Conservation (phyloP, 2,113 vertebrate species). For the Sciurus niger region DNA sequence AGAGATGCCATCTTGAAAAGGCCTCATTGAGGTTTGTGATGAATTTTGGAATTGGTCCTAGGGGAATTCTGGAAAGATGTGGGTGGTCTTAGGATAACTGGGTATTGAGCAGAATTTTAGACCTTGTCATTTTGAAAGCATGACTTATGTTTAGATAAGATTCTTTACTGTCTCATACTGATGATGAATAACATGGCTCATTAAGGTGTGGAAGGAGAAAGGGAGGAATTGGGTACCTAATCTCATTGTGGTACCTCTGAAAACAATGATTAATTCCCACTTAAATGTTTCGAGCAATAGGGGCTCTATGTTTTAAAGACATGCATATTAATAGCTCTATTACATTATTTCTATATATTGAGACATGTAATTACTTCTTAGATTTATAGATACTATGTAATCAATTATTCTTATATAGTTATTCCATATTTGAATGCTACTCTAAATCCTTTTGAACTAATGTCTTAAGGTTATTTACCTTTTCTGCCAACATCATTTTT, state of each 20-base stretch:
- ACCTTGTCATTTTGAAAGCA: not conserved
- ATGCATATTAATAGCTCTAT: not conserved
- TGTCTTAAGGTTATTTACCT: not conserved
- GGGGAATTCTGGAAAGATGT: slow-evolving; percentile 14
- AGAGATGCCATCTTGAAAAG: not conserved
- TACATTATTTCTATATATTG: not conserved
- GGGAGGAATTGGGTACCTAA: not conserved
- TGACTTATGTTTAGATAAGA: slow-evolving; percentile 3
- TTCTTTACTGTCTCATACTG: not conserved
- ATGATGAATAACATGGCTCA: not conserved
- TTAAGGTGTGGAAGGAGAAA: no score
- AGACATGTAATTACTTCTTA: not conserved
- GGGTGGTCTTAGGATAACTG: not conserved
- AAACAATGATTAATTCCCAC: not conserved
- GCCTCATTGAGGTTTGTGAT: not conserved
- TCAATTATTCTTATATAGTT: not conserved
- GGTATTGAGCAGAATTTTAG: not conserved
- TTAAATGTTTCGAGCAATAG: not conserved
- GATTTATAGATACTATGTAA: not conserved
- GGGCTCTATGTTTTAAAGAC: not conserved
- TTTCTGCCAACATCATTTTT: not conserved
- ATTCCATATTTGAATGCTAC: slow-evolving; percentile 11
- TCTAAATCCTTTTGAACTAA: not conserved
- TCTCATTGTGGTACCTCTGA: not conserved
- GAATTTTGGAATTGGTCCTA: slow-evolving; percentile 13